These are phyloP conservation scores for Drosophila atripex DNA, from an alignment of 2,888 invertebrate genomes.

Conservation along the genomic window DNA sequence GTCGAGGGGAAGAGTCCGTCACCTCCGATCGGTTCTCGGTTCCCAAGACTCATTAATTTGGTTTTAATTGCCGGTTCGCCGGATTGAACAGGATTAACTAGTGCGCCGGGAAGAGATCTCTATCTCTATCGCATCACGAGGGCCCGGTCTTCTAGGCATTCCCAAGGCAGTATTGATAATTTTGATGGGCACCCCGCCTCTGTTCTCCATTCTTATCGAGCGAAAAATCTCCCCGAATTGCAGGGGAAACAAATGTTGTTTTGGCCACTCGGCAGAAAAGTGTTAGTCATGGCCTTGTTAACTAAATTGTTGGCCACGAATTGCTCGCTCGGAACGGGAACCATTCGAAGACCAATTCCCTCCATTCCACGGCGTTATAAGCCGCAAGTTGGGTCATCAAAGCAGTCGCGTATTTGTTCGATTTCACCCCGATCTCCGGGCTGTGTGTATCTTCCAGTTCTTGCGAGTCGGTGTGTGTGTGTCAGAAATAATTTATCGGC, in stretches of 20 bases:
- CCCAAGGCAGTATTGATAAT: conserved; percentile 46
- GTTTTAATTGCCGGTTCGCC: conserved; percentile 67
- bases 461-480: conserved; percentile 13
- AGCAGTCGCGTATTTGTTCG: conserved; percentile 18
- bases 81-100: conserved; percentile 29
- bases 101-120: conserved; percentile 5
- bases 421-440: conserved; percentile 17
- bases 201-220: conserved; percentile 66
- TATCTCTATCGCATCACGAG: conserved; percentile 43
- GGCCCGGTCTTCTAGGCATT: conserved; percentile 51
- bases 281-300: conserved; percentile 81
- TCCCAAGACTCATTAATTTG: conserved; percentile 63
- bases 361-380: conserved; percentile 1
- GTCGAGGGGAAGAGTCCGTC: conserved; percentile 12
- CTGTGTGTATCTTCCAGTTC: conserved; percentile 12
- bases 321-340: conserved; percentile 36
- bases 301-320: conserved; percentile 75
- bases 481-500: conserved; percentile 56
- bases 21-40: conserved; percentile 19
- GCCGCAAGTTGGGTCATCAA: neutral
- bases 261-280: conserved; percentile 68
- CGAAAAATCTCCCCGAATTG: conserved; percentile 77
- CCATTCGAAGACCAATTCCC: conserved; percentile 10
- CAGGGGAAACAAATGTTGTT: conserved; percentile 52
- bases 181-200: conserved; percentile 29